A percentile compares a stretch with the other conserved stretches of the same genome.
These are phyloP conservation scores for Stegostoma tigrinum DNA, from an alignment of 2,113 vertebrate species.

Conservation along the genomic window DNA sequence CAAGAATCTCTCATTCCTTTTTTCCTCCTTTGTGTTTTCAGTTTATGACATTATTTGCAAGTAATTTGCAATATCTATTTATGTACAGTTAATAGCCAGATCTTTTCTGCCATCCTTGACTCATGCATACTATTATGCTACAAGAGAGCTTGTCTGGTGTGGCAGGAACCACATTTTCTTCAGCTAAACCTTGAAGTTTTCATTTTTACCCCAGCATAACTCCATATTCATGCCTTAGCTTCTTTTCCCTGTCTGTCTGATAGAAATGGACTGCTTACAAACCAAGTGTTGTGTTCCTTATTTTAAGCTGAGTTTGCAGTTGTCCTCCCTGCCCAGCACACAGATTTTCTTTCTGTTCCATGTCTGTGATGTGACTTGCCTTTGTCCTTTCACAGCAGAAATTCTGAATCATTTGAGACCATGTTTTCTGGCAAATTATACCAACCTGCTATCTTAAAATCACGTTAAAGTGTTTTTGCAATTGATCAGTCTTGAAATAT, in stretches of 20 bases:
- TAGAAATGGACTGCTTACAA: background rate
- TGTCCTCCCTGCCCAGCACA: background rate
- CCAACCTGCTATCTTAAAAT: background rate
- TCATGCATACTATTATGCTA: background rate
- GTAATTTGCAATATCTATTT: too few species aligned
- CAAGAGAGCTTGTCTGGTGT: background rate
- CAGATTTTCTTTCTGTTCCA: background rate
- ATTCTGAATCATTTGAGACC: background rate
- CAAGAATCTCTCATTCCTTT: background rate
- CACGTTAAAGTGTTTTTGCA: background rate
- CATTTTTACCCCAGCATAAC: background rate
- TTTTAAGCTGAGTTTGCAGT: background rate
- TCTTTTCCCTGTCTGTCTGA: background rate
- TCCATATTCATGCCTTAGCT: background rate
- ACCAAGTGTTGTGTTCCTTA: background rate
- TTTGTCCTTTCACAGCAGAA: background rate
- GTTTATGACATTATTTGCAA: background rate
- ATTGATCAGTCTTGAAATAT: background rate
- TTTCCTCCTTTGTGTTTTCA: background rate
- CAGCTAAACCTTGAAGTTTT: background rate
- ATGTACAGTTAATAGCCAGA: background rate
- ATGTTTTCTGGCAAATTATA: background rate
- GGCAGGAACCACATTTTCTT: background rate
- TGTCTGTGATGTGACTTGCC: background rate
- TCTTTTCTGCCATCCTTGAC: background rate